Base-by-base conservation (phyloP, 1,140 invertebrate species). In the Pseudomyrmex sp. region DNA sequence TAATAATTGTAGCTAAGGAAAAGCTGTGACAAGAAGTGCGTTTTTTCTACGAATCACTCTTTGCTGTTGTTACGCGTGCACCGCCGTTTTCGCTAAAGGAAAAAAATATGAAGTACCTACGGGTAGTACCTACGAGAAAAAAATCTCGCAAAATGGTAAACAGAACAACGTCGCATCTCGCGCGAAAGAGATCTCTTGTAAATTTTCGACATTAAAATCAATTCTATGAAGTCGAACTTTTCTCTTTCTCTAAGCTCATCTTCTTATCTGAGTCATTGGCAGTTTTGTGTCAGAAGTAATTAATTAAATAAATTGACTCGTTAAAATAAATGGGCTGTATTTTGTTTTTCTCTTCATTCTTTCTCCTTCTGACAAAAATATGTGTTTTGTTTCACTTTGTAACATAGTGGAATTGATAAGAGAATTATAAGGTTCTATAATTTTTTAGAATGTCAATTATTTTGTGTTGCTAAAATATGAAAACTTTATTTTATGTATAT, bases 251-350 rank as follows among this genome's bases (percentile, higher is more conserved):
- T 50, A 12, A 20, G 5, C 50, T 86, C 80, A 73, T 5, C 70
- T 86, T 83, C 70, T 86, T 83, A 77, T 12, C 73, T 54, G 79
- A 62, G 54, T 84, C 73, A 79, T 35, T 79, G 73, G 80, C 68
- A 79, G 52, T 86, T 7, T 74, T 65, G 73, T 88, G 86, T 86
- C 73, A 86, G 62, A 56, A 62, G 52, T 18, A 18, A 46, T 59
- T 52, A 35, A 44, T 18, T 46, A 86, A 86, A 84, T 87, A 75
- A 84, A 87, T 83, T 83, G 74, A 86, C 84, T 87, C 85, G 80
- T 86, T 87, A 74, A 86, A 82, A 59, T 23, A 73, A 85, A 50
- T 4, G 23, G 15, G 1, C 7, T 85, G 62, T 13, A 20, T 85
- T 35, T 74, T 18, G 3, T 84, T 18, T 76, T 62, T 75, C 26